phyloP scores from a whole-genome alignment of 2,888 invertebrate genomes.

The Drosophila maculinotata region DNA sequence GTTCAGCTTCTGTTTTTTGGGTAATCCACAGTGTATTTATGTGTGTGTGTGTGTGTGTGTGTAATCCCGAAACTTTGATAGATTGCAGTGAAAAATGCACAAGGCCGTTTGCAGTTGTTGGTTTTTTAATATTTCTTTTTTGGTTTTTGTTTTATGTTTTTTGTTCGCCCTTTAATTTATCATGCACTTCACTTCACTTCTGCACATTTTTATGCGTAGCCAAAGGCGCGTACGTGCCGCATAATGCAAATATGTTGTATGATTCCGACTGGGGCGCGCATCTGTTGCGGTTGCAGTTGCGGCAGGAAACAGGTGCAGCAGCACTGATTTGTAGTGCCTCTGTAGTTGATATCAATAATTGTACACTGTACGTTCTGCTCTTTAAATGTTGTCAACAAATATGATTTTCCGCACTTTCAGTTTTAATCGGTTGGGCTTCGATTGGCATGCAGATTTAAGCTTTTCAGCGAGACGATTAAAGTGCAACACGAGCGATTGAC shows the following conservation, averaged over 20 bases:
- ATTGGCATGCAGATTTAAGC: slow-evolving; percentile 22
- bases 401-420: slow-evolving; percentile 47
- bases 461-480: slow-evolving; percentile 2
- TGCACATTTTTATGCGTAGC: slow-evolving; percentile 68
- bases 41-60: slow-evolving; percentile 29
- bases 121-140: slow-evolving; percentile 21
- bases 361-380: no score
- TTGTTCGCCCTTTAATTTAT: slow-evolving; percentile 53
- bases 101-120: slow-evolving; percentile 56
- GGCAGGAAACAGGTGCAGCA: slow-evolving; percentile 75
- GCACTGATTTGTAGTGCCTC: slow-evolving; percentile 29
- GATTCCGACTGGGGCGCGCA: slow-evolving; percentile 33
- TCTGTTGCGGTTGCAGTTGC: slow-evolving; percentile 25
- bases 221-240: slow-evolving; percentile 72
- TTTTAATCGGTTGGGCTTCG: slow-evolving; percentile 41
- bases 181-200: slow-evolving; percentile 63
- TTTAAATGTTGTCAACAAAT: slow-evolving; percentile 9
- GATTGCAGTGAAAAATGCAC: slow-evolving; percentile 53
- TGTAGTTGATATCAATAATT: no score
- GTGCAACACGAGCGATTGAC: slow-evolving; percentile 15
- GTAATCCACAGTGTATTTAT: slow-evolving; percentile 51
- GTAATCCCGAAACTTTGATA: slow-evolving; percentile 68
- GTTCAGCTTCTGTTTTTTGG: slow-evolving; percentile 27
- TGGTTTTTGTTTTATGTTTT: slow-evolving; percentile 24
- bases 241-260: slow-evolving; percentile 27